Percentiles rank a stretch among this genome's conserved stretches.
These are phyloP conservation scores for Platorchestia sp. DNA, from an alignment of 1,140 invertebrate species.

Conservation along the genomic window DNA sequence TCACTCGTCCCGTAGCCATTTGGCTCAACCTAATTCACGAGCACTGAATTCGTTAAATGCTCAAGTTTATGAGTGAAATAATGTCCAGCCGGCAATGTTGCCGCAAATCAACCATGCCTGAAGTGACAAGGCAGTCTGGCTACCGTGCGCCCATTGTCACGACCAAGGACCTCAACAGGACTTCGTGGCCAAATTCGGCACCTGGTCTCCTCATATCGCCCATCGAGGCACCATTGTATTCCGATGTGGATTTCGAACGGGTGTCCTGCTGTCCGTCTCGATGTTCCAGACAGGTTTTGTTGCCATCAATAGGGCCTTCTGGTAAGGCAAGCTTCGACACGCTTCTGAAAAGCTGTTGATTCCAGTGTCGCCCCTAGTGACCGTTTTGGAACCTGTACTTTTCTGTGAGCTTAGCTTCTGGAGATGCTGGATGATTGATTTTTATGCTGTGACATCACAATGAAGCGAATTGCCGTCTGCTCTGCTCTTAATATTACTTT, in stretches of 20 bases:
- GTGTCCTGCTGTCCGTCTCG: background rate
- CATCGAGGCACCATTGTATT: constrained; percentile 45
- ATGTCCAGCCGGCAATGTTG: background rate
- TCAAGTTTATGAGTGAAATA: background rate
- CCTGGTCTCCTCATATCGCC: background rate
- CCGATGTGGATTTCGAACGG: constrained; percentile 17
- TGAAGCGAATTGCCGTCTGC: background rate
- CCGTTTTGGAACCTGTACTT: background rate
- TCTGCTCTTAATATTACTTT: background rate
- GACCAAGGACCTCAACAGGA: background rate
- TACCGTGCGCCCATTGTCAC: constrained; percentile 51
- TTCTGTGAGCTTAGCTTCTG: background rate
- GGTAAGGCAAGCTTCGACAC: background rate
- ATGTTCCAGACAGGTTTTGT: background rate
- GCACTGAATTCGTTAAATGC: background rate
- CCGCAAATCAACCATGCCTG: background rate
- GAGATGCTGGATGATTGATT: background rate
- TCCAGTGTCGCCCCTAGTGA: background rate
- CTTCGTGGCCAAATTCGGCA: constrained; percentile 21
- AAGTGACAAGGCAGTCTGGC: background rate
- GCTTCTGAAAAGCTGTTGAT: constrained; percentile 1
- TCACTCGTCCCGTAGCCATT: background rate
- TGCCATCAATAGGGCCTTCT: background rate
- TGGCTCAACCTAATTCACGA: background rate
- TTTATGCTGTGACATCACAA: background rate